These are phyloP conservation scores for Myathropa florea DNA, from an alignment of 2,888 invertebrate species.

Conservation along the genomic window DNA sequence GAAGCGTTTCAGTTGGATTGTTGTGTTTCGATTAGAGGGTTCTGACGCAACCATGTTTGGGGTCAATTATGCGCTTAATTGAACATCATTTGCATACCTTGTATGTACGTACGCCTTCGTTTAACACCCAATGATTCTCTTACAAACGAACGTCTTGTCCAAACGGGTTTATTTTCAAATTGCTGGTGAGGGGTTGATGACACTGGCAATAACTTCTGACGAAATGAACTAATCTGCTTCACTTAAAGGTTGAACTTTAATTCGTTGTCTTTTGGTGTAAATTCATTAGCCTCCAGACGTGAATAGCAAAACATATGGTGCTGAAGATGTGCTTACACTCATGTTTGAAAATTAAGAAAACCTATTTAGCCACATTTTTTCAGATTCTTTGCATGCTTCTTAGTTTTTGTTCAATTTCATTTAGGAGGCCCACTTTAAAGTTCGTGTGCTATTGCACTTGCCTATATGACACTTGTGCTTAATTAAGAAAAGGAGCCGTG, in stretches of 20 bases:
- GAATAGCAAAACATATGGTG: neutral
- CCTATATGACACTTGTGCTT: too few relatives aligned
- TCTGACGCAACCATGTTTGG: neutral
- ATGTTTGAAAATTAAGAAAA: neutral
- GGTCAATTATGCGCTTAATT: constrained; percentile 6
- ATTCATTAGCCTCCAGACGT: neutral
- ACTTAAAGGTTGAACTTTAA: neutral
- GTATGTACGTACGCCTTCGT: too few relatives aligned
- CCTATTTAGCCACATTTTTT: neutral
- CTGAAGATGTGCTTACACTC: too few relatives aligned
- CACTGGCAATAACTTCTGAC: too few relatives aligned
- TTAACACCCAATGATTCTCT: neutral
- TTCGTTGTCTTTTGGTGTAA: neutral
- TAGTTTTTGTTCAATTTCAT: too few relatives aligned
- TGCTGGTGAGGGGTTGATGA: neutral
- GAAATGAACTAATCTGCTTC: neutral
- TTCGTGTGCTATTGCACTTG: too few relatives aligned
- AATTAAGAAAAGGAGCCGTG: neutral
- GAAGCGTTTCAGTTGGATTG: neutral
- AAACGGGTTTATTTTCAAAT: neutral
- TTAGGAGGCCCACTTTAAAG: too few relatives aligned
- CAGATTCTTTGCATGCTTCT: neutral
- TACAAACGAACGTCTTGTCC: neutral
- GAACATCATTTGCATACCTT: constrained; percentile 1
- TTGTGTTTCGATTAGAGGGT: neutral